Conservation (phyloP, 1,140 invertebrate genomes). For the Caenorhabditis inopinata region DNA sequence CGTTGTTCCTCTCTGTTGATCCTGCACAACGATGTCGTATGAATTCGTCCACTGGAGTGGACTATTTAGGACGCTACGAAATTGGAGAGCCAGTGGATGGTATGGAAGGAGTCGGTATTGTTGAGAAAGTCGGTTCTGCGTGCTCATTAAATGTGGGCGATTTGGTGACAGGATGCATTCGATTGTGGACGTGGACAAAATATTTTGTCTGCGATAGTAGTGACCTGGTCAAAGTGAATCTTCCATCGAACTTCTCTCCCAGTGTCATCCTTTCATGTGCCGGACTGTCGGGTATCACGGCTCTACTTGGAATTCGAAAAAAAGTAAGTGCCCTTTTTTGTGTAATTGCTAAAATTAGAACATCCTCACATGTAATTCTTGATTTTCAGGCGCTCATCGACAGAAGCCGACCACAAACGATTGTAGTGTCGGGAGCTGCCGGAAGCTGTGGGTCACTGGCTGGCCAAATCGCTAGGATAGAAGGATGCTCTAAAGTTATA, state of each 20-base stretch:
- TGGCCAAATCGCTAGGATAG: neutral
- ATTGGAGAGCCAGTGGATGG: constrained; percentile 6
- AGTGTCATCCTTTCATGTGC: constrained; percentile 7
- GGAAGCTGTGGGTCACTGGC: constrained; percentile 1
- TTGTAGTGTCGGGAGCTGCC: constrained; percentile 7
- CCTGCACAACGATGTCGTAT: neutral
- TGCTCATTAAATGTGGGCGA: neutral
- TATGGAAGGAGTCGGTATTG: constrained; percentile 12
- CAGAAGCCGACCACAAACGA: neutral
- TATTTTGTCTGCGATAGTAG: constrained; percentile 8
- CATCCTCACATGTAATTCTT: too few relatives aligned
- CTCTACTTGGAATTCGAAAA: neutral
- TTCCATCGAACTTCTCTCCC: neutral
- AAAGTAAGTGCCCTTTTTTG: neutral
- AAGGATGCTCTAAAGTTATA: constrained; percentile 4
- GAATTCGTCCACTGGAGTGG: constrained; percentile 4
- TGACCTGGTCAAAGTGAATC: constrained; percentile 22
- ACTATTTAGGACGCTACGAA: constrained; percentile 10
- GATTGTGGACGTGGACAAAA: constrained; percentile 14
- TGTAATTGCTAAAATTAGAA: too few relatives aligned
- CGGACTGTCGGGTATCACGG: neutral
- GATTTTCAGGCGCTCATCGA: neutral
- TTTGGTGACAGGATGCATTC: neutral
- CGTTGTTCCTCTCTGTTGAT: neutral
- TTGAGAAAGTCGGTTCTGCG: neutral